These are phyloP conservation scores for Pedionomus torquatus DNA, from an alignment of 2,113 vertebrate genomes.

Conservation along the genomic window DNA sequence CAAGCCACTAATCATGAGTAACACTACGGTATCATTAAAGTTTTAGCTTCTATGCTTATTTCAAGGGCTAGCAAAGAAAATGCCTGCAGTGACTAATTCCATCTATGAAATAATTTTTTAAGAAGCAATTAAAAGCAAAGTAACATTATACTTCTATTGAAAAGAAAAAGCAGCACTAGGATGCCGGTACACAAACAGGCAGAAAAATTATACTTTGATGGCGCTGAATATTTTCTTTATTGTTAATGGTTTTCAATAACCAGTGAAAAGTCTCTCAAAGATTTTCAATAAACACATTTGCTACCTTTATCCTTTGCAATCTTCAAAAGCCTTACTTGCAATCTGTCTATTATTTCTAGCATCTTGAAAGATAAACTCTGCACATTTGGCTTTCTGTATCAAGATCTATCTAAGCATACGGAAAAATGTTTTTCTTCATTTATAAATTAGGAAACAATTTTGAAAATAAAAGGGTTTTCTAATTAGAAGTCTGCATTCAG, in stretches of 20 bases:
- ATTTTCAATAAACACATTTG: neutral
- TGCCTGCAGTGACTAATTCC: slow-evolving; percentile 43
- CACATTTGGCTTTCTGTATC: neutral
- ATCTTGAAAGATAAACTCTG: neutral
- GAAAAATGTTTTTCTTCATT: neutral
- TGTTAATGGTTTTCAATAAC: neutral
- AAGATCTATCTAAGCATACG: neutral
- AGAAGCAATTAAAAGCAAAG: neutral
- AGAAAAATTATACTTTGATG: neutral
- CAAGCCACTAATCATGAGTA: slow-evolving; percentile 9
- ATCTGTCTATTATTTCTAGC: neutral
- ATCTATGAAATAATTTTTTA: neutral
- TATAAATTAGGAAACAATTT: neutral
- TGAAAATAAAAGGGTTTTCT: neutral
- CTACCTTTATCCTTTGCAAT: neutral
- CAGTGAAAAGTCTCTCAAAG: neutral
- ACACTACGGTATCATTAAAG: neutral
- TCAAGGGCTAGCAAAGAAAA: slow-evolving; percentile 30
- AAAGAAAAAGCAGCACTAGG: neutral
- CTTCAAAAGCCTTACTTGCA: neutral
- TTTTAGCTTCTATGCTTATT: neutral
- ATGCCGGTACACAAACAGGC: neutral
- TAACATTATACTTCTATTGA: neutral
- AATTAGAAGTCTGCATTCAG: neutral
- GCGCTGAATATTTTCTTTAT: neutral